These are phyloP conservation scores for Girardia tigrina DNA, from an alignment of 2,888 invertebrate species.

Conservation along the genomic window DNA sequence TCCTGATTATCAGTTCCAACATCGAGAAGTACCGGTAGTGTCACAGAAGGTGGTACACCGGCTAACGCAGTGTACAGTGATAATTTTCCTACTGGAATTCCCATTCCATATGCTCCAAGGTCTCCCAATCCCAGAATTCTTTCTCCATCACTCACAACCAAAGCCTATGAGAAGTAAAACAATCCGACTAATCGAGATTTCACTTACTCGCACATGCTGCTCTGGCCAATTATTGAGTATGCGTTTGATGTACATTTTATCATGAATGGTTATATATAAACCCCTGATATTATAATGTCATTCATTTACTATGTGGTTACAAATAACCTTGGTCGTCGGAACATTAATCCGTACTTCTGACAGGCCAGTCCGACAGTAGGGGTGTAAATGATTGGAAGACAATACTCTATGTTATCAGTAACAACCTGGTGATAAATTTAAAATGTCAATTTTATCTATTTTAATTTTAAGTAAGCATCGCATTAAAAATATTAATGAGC, in stretches of 20 bases:
- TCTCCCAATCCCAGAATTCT: slow-evolving; percentile 91
- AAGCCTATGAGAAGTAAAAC: too few species aligned
- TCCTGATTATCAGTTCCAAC: slow-evolving; percentile 72
- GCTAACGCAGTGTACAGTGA: slow-evolving; percentile 89
- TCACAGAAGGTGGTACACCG: slow-evolving; percentile 84
- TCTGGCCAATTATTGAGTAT: slow-evolving; percentile 9
- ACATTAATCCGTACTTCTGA: slow-evolving; percentile 84
- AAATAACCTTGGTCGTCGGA: slow-evolving; percentile 65
- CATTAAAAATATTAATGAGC: too few species aligned
- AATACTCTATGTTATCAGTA: neutral
- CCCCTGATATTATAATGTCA: neutral
- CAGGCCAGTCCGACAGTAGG: slow-evolving; percentile 93
- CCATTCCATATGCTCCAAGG: slow-evolving; percentile 92
- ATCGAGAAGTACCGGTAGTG: slow-evolving; percentile 80
- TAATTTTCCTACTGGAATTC: slow-evolving; percentile 91
- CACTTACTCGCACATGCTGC: neutral
- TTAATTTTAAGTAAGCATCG: too few species aligned
- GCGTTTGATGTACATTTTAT: slow-evolving; percentile 8
- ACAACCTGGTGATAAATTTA: neutral
- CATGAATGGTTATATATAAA: neutral
- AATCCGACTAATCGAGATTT: too few species aligned
- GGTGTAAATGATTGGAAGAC: slow-evolving; percentile 63
- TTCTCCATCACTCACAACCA: slow-evolving; percentile 91
- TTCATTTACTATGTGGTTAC: neutral
- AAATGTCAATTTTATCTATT: neutral